Conservation (phyloP, 2,797 vertebrate genomes). For the Acanthiza pusilla region DNA sequence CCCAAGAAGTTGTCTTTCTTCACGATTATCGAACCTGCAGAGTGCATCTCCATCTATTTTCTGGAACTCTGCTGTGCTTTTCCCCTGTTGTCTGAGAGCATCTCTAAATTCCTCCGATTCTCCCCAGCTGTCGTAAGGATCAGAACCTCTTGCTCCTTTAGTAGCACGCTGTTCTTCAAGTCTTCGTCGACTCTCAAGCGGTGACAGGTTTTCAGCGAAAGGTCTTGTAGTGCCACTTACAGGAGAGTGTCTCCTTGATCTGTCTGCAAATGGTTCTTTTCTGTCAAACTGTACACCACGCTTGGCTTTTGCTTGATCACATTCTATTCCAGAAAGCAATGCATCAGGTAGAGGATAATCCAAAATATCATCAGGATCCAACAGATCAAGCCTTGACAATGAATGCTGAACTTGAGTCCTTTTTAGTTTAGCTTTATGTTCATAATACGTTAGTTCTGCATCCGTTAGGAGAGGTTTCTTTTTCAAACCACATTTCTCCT, state of each 20-base stretch:
- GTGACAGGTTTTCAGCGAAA: slow-evolving; percentile 73
- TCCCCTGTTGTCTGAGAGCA: slow-evolving; percentile 29
- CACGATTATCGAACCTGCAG: slow-evolving; percentile 52
- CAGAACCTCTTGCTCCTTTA: slow-evolving; percentile 75
- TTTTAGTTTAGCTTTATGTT: slow-evolving; percentile 94
- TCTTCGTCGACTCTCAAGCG: slow-evolving; percentile 73
- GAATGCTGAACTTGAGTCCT: slow-evolving; percentile 90
- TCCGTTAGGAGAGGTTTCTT: slow-evolving; percentile 84
- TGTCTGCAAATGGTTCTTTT: slow-evolving; percentile 75
- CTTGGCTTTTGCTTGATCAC: slow-evolving; percentile 77
- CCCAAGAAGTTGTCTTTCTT: slow-evolving; percentile 68
- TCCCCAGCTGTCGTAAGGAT: slow-evolving; percentile 64
- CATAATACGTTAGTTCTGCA: slow-evolving; percentile 88
- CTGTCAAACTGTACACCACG: slow-evolving; percentile 74
- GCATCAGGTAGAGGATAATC: slow-evolving; percentile 77
- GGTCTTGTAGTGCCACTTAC: slow-evolving; percentile 72
- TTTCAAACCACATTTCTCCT: slow-evolving; percentile 79
- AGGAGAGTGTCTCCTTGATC: slow-evolving; percentile 76
- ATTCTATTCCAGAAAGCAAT: slow-evolving; percentile 76
- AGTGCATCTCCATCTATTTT: slow-evolving; percentile 48
- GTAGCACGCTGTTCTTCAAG: slow-evolving; percentile 74
- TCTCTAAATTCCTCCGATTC: slow-evolving; percentile 45
- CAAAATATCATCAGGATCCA: slow-evolving; percentile 77
- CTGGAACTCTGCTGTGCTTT: slow-evolving; percentile 38
- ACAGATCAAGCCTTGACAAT: slow-evolving; percentile 74